A percentile compares a stretch with the other conserved stretches of the same genome.
Conservation (phyloP, 2,797 vertebrate genomes). For the Arctocebus calabarensis region DNA sequence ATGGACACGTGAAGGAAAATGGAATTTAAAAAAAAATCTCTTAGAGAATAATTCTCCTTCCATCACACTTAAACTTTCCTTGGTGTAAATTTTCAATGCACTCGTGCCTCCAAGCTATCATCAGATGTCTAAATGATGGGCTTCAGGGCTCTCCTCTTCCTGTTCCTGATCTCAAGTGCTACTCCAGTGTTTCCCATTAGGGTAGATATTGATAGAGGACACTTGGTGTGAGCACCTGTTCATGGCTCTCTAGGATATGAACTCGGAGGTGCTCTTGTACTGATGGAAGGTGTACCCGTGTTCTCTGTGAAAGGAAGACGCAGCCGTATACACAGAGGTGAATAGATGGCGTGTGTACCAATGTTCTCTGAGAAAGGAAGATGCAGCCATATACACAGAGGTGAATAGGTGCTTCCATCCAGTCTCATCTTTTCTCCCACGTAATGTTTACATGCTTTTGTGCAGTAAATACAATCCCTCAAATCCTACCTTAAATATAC, state of each 20-base stretch:
- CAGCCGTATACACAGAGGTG: background rate
- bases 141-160: conserved; percentile 61
- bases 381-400: background rate
- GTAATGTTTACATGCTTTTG: background rate
- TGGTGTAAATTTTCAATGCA: background rate
- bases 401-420: background rate
- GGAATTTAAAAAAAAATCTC: conserved; percentile 61
- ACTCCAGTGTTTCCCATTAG: conserved; percentile 51
- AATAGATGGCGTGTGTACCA: background rate
- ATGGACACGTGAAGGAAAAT: conserved; percentile 61
- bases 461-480: background rate
- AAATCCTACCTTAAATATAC: conserved; percentile 26
- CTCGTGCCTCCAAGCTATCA: conserved; percentile 28
- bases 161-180: conserved; percentile 67
- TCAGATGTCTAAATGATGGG: conserved; percentile 63
- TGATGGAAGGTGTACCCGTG: background rate
- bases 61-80: conserved; percentile 38
- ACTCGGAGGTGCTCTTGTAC: conserved; percentile 20
- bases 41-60: conserved; percentile 45
- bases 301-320: background rate
- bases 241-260: conserved; percentile 62
- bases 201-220: conserved; percentile 48
- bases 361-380: background rate
- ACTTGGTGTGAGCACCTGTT: conserved; percentile 41
- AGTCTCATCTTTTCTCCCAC: background rate